Conservation (phyloP, 2,113 vertebrate genomes). For the Lucifuga dentata region DNA sequence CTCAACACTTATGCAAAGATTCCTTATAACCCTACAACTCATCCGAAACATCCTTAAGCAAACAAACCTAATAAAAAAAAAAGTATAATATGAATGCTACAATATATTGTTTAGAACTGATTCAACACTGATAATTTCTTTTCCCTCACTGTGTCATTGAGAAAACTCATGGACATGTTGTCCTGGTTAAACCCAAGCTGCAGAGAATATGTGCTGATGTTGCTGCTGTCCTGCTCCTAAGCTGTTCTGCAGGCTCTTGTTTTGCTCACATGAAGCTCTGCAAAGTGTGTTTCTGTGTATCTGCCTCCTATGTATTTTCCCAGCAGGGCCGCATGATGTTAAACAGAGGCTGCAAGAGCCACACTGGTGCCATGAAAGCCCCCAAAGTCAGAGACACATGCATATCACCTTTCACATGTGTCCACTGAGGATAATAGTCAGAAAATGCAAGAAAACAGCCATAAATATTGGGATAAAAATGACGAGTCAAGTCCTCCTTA, state of each 20-base stretch:
- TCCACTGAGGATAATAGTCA: conserved; percentile 18
- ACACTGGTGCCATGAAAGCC: conserved; percentile 43
- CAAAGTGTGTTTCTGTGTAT: conserved; percentile 27
- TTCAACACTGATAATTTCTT: conserved; percentile 33
- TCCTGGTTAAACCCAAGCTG: conserved; percentile 33
- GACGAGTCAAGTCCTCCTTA: conserved; percentile 14
- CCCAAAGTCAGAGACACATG: conserved; percentile 37
- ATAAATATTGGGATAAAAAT: conserved; percentile 27
- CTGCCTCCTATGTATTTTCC: conserved; percentile 36
- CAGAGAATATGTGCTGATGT: conserved; percentile 14
- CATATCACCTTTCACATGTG: conserved; percentile 21
- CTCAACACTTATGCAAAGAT: background rate
- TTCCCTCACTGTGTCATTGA: conserved; percentile 16
- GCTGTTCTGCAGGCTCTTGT: conserved; percentile 44
- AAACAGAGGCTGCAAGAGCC: conserved; percentile 51
- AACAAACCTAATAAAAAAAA: too few relatives aligned
- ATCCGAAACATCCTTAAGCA: background rate
- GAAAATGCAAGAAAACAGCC: conserved; percentile 35
- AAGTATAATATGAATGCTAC: too few relatives aligned
- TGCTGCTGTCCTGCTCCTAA: conserved; percentile 26
- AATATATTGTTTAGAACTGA: conserved; percentile 15
- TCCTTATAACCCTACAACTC: background rate
- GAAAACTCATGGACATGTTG: conserved; percentile 36
- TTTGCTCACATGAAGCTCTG: conserved; percentile 26
- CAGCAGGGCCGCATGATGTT: conserved; percentile 42